phyloP scores from a whole-genome alignment of 2,113 vertebrate genomes.

The Nestor notabilis region DNA sequence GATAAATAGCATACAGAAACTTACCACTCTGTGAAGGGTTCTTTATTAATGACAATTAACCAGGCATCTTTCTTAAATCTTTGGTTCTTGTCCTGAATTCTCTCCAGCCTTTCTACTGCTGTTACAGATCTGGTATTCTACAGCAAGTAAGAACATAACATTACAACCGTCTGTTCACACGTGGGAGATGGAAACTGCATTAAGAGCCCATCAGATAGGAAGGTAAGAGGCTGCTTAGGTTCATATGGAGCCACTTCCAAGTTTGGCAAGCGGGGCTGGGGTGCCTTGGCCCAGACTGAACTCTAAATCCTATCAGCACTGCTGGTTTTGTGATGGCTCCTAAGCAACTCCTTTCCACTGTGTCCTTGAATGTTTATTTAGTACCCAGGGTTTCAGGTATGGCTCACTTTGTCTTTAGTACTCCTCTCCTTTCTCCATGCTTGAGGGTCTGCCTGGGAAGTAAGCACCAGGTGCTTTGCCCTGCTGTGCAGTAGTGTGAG shows the following conservation, averaged over 20 bases:
- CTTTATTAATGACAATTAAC: slow-evolving; percentile 13
- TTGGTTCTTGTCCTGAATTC: slow-evolving; percentile 2
- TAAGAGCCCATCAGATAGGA: slow-evolving; percentile 35
- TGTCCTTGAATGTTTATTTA: not conserved
- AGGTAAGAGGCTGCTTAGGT: slow-evolving; percentile 14
- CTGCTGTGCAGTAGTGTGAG: not conserved
- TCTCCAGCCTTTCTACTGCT: not conserved
- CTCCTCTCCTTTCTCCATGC: not conserved
- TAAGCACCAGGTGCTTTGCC: not conserved
- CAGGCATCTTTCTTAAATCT: not conserved
- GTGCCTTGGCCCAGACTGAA: not conserved
- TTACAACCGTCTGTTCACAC: not conserved
- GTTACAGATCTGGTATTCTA: not conserved
- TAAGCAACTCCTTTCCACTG: not conserved
- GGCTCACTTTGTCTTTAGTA: not conserved
- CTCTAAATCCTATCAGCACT: not conserved
- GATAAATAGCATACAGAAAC: slow-evolving; percentile 27
- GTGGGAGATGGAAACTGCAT: not conserved
- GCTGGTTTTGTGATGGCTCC: not conserved
- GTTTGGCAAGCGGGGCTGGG: not conserved
- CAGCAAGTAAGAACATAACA: slow-evolving; percentile 20
- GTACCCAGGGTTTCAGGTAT: not conserved
- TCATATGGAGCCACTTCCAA: not conserved
- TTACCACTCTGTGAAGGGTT: not conserved
- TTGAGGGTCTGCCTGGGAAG: not conserved